Evolutionary conservation across 1,140 invertebrate species (phyloP).

Genomic region (Ceratina calcarata): DNA sequence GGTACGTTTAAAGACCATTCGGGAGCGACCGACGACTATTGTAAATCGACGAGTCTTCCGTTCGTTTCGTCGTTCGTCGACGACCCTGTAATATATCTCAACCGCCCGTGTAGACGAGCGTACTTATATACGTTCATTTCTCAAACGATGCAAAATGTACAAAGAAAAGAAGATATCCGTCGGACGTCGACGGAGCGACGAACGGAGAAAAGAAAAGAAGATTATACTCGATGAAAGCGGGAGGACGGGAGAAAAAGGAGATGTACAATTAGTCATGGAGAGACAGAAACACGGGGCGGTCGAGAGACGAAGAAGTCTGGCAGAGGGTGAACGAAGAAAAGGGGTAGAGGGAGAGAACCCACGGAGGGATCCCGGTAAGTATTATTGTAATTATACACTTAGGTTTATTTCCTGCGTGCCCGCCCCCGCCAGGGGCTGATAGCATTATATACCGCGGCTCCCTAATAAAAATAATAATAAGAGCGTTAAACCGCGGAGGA

Average conservation of each 20-base stretch:
- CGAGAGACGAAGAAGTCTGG: constrained; percentile 60
- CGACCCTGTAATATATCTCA: not conserved
- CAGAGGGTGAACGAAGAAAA: constrained; percentile 49
- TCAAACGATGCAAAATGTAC: not conserved
- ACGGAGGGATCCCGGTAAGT: constrained; percentile 68
- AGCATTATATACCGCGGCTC: constrained; percentile 71
- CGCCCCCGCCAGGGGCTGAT: constrained; percentile 66
- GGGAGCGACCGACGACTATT: not conserved
- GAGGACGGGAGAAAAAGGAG: not conserved
- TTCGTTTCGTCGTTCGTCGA: constrained; percentile 11
- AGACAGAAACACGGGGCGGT: constrained; percentile 16
- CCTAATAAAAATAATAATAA: constrained; percentile 80
- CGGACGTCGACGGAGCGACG: not conserved
- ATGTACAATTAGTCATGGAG: constrained; percentile 19
- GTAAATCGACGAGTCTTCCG: constrained; percentile 6
- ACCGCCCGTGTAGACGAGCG: not conserved
- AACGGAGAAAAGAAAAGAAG: not conserved
- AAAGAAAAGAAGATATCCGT: not conserved
- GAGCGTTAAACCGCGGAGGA: constrained; percentile 76
- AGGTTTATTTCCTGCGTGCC: constrained; percentile 79
- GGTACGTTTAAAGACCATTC: not conserved
- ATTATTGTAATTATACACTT: constrained; percentile 81
- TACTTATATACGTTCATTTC: not conserved
- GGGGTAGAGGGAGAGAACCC: constrained; percentile 54
- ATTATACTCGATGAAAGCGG: constrained; percentile 53